Evolutionary conservation across 2,797 vertebrate species (phyloP).

Genomic region (Craterocephalus amniculus): DNA sequence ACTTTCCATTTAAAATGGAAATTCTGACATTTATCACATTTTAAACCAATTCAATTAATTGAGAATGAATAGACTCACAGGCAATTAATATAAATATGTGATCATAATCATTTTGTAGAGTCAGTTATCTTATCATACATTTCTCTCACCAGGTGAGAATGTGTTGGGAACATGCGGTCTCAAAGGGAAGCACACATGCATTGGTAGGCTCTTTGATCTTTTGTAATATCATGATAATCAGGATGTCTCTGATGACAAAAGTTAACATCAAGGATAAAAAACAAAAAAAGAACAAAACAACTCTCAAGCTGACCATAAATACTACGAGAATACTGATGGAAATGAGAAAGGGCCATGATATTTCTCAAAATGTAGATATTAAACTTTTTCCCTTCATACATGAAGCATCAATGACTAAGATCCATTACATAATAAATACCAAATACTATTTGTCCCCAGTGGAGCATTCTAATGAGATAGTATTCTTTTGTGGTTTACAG

Average conservation of each 20-base stretch:
- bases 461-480: not conserved
- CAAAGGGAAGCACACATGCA: not conserved
- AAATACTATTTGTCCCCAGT: not conserved
- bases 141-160: too few species aligned
- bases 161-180: not conserved
- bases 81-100: not conserved
- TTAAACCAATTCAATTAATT: too few species aligned
- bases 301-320: not conserved
- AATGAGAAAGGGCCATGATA: not conserved
- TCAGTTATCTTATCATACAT: not conserved
- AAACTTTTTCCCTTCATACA: not conserved
- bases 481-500: not conserved
- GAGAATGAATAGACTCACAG: too few species aligned
- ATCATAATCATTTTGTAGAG: not conserved
- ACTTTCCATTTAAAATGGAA: not conserved
- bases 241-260: too few species aligned
- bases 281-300: not conserved
- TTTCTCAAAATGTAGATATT: not conserved
- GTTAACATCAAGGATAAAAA: too few species aligned
- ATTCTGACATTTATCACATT: too few species aligned
- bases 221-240: too few species aligned
- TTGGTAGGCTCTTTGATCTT: too few species aligned
- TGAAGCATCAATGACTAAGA: not conserved
- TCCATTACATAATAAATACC: not conserved
- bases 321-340: not conserved